Conservation (phyloP, 1,140 invertebrate species). For the Oppia nitens region DNA sequence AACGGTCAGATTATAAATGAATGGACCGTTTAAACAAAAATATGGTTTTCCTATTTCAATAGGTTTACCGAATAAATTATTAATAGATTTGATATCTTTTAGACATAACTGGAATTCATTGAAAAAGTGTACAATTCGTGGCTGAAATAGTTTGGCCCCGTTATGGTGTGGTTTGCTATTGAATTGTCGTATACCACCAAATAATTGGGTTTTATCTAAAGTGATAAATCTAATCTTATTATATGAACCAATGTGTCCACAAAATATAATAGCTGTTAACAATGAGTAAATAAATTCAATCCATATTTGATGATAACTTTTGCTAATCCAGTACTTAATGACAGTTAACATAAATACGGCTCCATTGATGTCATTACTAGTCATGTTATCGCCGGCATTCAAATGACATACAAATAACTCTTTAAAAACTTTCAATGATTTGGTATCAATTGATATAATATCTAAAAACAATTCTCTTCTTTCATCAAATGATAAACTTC, state of each 20-base stretch:
- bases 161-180: neutral
- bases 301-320: neutral
- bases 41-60: neutral
- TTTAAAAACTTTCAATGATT: neutral
- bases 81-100: neutral
- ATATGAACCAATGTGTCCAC: neutral
- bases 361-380: neutral
- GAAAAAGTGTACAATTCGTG: neutral
- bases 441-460: neutral
- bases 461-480: neutral
- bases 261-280: neutral
- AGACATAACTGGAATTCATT: neutral
- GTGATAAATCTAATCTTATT: neutral
- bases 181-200: neutral
- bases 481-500: neutral
- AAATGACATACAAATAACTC: neutral
- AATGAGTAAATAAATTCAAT: neutral
- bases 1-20: neutral
- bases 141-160: neutral
- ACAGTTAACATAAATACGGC: neutral
- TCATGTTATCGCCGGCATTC: neutral
- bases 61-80: neutral
- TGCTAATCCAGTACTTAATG: neutral
- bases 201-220: neutral
- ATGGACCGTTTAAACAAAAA: neutral